These are phyloP conservation scores for Halcyon chelicuti DNA, from an alignment of 2,797 vertebrate genomes.

Conservation along the genomic window DNA sequence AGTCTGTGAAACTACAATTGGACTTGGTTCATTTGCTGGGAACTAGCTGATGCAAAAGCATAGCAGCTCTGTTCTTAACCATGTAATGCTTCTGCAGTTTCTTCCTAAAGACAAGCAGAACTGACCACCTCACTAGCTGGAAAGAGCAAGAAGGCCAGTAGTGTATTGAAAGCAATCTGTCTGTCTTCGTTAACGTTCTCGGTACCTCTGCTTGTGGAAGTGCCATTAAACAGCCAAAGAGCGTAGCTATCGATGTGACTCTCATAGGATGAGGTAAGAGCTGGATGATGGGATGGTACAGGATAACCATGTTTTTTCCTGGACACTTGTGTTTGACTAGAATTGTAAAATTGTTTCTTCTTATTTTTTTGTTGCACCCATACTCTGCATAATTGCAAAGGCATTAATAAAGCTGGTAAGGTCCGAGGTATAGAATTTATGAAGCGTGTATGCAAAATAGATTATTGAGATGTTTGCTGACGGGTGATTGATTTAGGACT, in stretches of 20 bases:
- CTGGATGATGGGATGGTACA: neutral
- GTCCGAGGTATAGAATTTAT: neutral
- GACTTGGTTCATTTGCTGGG: neutral
- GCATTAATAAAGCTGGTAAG: neutral
- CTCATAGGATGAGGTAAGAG: neutral
- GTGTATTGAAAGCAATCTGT: neutral
- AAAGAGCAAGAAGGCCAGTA: neutral
- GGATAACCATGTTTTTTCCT: neutral
- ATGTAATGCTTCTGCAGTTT: neutral
- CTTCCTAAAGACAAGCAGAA: neutral
- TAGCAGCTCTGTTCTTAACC: neutral
- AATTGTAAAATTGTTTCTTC: neutral
- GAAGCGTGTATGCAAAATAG: neutral
- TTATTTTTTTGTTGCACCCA: neutral
- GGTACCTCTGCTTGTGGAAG: neutral
- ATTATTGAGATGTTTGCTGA: neutral
- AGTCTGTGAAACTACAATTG: neutral
- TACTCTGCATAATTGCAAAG: neutral
- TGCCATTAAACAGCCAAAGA: constrained; percentile 7
- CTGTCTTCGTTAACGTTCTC: neutral
- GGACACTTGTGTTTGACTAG: neutral
- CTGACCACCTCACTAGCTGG: neutral
- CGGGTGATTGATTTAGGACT: neutral
- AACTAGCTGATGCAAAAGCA: neutral
- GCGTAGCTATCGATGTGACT: neutral